These are phyloP conservation scores for Osmerus eperlanus DNA, from an alignment of 2,113 vertebrate species.

Conservation along the genomic window DNA sequence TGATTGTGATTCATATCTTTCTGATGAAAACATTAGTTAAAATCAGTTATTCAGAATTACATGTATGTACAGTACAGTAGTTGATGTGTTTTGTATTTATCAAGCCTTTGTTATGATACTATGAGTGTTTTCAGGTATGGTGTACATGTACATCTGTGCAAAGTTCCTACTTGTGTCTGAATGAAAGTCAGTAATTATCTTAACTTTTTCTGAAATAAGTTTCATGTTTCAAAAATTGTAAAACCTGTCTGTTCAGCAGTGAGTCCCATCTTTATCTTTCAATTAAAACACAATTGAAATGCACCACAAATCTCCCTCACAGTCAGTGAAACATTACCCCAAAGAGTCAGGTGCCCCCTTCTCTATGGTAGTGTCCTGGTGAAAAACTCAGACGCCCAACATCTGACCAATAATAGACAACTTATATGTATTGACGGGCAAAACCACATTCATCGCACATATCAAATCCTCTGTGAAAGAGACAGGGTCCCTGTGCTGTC, in stretches of 20 bases:
- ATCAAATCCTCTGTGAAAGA: conserved; percentile 83
- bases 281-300: neutral
- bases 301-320: neutral
- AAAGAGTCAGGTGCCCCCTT: conserved; percentile 79
- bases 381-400: conserved; percentile 69
- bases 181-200: no score
- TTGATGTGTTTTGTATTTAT: no score
- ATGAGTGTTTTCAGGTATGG: no score
- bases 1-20: neutral
- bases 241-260: neutral
- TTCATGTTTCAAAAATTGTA: neutral
- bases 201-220: neutral
- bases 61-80: no score
- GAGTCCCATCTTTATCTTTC: neutral
- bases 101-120: no score
- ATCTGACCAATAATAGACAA: conserved; percentile 76
- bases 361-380: conserved; percentile 66
- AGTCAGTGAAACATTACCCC: conserved; percentile 59
- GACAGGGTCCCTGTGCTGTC: conserved; percentile 83
- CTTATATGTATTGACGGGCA: conserved; percentile 77
- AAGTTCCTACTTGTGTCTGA: no score
- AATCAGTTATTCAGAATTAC: no score
- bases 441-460: conserved; percentile 78
- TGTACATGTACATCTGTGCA: no score
- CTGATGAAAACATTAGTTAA: no score